Evolutionary conservation across 1,140 invertebrate genomes (phyloP), one percentile per base, ranked within the genome.

Genomic region (Lerema accius): DNA sequence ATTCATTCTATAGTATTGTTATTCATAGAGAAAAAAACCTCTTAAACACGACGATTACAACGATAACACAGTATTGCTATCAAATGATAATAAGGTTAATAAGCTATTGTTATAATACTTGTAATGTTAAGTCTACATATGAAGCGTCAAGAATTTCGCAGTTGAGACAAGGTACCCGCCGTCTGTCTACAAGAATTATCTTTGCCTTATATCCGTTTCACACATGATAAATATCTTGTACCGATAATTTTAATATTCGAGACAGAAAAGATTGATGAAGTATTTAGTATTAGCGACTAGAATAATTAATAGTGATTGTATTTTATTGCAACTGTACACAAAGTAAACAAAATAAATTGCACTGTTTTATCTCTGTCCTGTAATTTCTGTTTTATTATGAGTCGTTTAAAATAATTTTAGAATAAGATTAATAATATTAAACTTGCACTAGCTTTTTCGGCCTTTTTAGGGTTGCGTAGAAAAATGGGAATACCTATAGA

Each of bases 211-310:
- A 55, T 55, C 50, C 50, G 37, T 55, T 55, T 42, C 50, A 55
- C 50, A 55, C 19, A 42, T 42, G 50, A 55, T 55, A 40, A n/a
- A n/a, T 53, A 42, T 53, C 17, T 53, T n/a, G 17, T 42, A 53
- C n/a, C n/a, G n/a, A n/a, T n/a, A n/a, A 53, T 53, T 16, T 53
- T 53, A 53, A 23, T 53, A 15, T 53, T 53, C 19, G n/a, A 40
- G 50, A 40, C 50, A 53, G 50, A 23, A 53, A 40, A 53, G 17
- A 53, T 40, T 53, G 37, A 40, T 53, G 11, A n/a, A 39, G 50
- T 17, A 53, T 32, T 16, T 14, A n/a, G 5, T 10, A 23, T 40
- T 53, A 53, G 40, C 16, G 10, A 15, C 9, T 43, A 39, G 3
- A 10, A 13, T 15, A 14, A 43, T 43, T 43, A 16, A 43, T 43